These are phyloP conservation scores for Coleophora flavipennella DNA, from an alignment of 2,888 invertebrate genomes.

Conservation along the genomic window DNA sequence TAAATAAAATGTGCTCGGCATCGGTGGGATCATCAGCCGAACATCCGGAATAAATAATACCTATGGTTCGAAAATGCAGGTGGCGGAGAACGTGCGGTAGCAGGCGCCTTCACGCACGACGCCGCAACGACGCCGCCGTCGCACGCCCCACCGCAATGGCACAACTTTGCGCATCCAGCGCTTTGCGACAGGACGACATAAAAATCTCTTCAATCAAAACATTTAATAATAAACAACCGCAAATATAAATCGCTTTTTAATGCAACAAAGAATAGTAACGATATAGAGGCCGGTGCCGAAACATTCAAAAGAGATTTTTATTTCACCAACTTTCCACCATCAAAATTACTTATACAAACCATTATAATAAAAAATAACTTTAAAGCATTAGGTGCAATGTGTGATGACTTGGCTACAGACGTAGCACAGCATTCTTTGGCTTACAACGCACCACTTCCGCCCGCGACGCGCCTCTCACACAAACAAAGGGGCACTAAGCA, in stretches of 20 bases:
- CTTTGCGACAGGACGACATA: constrained; percentile 48
- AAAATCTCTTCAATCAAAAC: constrained; percentile 41
- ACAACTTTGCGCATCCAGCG: constrained; percentile 43
- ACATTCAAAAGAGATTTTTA: constrained; percentile 40
- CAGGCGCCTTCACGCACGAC: neutral
- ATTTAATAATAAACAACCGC: constrained; percentile 61
- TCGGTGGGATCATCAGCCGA: constrained; percentile 62
- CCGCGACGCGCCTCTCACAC: constrained; percentile 21
- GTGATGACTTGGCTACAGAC: constrained; percentile 59
- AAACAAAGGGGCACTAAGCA: constrained; percentile 20
- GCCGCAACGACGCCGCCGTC: constrained; percentile 6
- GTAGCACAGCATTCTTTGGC: constrained; percentile 55
- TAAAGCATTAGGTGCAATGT: constrained; percentile 64
- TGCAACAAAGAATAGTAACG: constrained; percentile 60
- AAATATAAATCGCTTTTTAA: constrained; percentile 52
- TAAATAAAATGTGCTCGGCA: constrained; percentile 52
- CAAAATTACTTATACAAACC: constrained; percentile 9
- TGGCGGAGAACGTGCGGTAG: constrained; percentile 11
- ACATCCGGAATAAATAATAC: constrained; percentile 47
- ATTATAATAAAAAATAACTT: constrained; percentile 44
- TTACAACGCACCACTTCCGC: constrained; percentile 35
- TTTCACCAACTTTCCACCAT: constrained; percentile 17
- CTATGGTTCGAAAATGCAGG: constrained; percentile 37
- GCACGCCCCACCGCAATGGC: constrained; percentile 36
- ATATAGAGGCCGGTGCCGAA: constrained; percentile 45